Base-by-base conservation (phyloP, 2,888 invertebrate species). In the Phengaris alcon region DNA sequence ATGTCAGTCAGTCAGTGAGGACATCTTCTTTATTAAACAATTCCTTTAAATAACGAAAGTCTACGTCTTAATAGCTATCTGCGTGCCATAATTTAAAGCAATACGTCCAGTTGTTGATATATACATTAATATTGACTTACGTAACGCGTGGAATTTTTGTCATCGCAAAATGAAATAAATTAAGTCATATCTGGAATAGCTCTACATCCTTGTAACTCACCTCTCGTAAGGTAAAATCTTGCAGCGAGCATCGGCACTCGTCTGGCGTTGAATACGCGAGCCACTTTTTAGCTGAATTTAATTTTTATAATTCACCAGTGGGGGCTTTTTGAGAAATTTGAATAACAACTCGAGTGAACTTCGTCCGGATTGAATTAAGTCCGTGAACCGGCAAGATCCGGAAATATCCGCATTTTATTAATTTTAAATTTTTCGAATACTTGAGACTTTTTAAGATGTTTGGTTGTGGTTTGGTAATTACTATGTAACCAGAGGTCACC, bases 221-320 rank as follows among this genome's bases (percentile, higher is more conserved):
- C 84, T 84, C 85, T 87, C 82, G 84, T 84, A 80, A 82, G 84
- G 84, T 84, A 84, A 87, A 90, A 88, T 87, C 87, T 89, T 90
- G 89, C 87, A 90, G 84, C 87, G 90, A 91, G 86, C 90, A 91
- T 90, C 90, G 86, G 83, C 85, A 82, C 87, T 90, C 85, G 83
- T 86, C 76, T 79, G 79, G 84, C 83, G 86, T 82, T 84, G 89
- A 88, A 87, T 88, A 86, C 85, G 85, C 83, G 81, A 84, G 83
- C 82, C 81, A 82, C 82, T 84, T 83, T 85, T 84, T 82, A 80
- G 82, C 80, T 77, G 81, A 84, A 84, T 87, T 84, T 82, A 82
- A 84, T 85, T 86, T 82, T 82, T 80, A 81, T 81, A 80, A 82
- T 80, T 80, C 80, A 77, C 78, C 78, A 77, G 77, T 78, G 75